Percentiles rank a stretch among this genome's conserved stretches.
Conservation (phyloP, 2,797 vertebrate species). For the Yasuhikotakia modesta region DNA sequence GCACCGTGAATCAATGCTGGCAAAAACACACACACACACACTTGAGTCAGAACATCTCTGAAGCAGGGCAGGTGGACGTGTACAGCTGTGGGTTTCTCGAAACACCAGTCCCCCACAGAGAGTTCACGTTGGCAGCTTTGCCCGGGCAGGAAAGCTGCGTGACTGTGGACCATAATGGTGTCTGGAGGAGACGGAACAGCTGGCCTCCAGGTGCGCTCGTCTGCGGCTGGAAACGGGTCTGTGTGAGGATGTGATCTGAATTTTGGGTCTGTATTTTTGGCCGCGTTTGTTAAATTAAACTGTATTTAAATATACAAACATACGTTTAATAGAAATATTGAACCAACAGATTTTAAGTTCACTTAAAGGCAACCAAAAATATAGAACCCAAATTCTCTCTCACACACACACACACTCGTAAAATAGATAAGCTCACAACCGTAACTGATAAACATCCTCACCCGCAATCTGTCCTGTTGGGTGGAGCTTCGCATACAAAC, state of each 20-base stretch:
- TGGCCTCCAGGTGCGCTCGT: constrained; percentile 56
- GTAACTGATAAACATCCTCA: constrained; percentile 66
- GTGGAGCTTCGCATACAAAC: constrained; percentile 39
- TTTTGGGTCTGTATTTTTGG: constrained; percentile 5
- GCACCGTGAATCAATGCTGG: constrained; percentile 40
- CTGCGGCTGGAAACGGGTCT: not conserved
- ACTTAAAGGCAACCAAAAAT: too few relatives aligned
- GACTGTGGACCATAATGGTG: constrained; percentile 52
- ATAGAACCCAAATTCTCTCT: too few relatives aligned
- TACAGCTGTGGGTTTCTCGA: constrained; percentile 59
- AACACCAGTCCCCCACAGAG: constrained; percentile 35
- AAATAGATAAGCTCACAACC: constrained; percentile 64
- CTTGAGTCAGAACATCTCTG: constrained; percentile 18
- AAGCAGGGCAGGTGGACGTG: constrained; percentile 32
- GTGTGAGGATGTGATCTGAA: constrained; percentile 3
- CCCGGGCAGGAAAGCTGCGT: constrained; percentile 59
- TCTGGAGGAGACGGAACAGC: constrained; percentile 44
- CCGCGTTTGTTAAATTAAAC: too few relatives aligned
- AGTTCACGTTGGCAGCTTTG: constrained; percentile 52
- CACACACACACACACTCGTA: too few relatives aligned
- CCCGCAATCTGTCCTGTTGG: constrained; percentile 69
- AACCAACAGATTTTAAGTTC: too few relatives aligned
- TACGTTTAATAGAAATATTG: too few relatives aligned
- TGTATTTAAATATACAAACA: too few relatives aligned
- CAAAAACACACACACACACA: constrained; percentile 24